These are phyloP conservation scores for Platalea minor DNA, from an alignment of 2,797 vertebrate species.

Conservation along the genomic window DNA sequence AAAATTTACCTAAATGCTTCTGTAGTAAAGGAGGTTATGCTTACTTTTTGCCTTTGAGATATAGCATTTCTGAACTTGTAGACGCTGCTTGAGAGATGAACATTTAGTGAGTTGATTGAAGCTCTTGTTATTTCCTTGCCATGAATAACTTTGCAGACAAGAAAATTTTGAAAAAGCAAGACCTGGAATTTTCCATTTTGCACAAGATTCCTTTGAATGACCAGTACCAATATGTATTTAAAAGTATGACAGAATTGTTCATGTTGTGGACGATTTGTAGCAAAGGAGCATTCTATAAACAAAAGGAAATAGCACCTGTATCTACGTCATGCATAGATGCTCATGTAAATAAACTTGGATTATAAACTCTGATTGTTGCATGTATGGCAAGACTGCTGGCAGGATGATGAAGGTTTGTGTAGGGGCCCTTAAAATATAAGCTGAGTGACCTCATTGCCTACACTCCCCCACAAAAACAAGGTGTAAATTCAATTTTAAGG, in stretches of 20 bases:
- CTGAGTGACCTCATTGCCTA: slow-evolving; percentile 44
- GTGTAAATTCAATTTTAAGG: slow-evolving; percentile 71
- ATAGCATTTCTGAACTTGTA: neutral
- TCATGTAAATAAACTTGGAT: neutral
- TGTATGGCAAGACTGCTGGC: neutral
- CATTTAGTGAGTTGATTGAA: neutral
- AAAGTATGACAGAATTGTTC: neutral
- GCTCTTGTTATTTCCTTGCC: neutral
- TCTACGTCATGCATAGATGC: fast-evolving
- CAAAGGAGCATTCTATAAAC: neutral
- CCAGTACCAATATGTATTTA: neutral
- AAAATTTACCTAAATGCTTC: neutral
- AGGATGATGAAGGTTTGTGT: slow-evolving; percentile 19
- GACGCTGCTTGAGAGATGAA: neutral
- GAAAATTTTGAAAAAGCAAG: neutral
- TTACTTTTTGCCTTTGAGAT: neutral
- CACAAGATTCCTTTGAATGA: neutral
- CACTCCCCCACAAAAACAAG: slow-evolving; percentile 25
- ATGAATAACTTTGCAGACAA: neutral
- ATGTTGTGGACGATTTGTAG: neutral
- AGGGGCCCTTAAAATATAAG: slow-evolving; percentile 32
- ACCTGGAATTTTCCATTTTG: neutral
- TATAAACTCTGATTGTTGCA: neutral
- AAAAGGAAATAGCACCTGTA: neutral
- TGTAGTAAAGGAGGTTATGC: neutral